phyloP scores from a whole-genome alignment of 2,888 invertebrate genomes.

The Trichacis sp. region DNA sequence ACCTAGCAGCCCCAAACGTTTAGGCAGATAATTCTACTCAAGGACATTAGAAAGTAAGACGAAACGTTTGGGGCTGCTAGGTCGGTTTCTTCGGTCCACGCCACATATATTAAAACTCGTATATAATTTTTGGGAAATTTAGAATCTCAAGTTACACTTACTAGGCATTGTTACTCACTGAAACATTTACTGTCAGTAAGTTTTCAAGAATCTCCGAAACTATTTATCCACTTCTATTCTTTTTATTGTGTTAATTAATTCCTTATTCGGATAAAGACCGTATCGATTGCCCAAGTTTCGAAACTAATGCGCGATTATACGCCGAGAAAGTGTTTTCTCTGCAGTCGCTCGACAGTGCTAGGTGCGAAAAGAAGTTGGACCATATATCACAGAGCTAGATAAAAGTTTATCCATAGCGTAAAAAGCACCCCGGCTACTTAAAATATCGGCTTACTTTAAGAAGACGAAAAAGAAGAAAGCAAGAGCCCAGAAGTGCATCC shows the following conservation, averaged over 20 bases:
- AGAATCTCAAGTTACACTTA: too few species aligned
- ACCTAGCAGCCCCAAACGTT: too few species aligned
- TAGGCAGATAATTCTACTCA: too few species aligned
- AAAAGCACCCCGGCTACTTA: conserved; percentile 42
- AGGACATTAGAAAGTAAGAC: too few species aligned
- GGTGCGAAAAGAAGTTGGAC: conserved; percentile 44
- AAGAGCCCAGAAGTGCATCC: conserved; percentile 15
- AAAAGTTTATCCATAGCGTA: conserved; percentile 44
- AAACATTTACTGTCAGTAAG: too few species aligned
- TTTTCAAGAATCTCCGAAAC: too few species aligned
- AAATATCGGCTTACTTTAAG: conserved; percentile 43
- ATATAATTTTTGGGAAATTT: too few species aligned
- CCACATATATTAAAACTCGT: too few species aligned
- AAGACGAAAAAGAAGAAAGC: conserved; percentile 9
- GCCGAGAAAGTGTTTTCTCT: conserved; percentile 45
- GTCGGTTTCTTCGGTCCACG: too few species aligned
- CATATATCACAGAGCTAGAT: conserved; percentile 43
- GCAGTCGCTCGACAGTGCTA: conserved; percentile 41
- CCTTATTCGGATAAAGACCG: neutral
- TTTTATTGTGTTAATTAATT: neutral
- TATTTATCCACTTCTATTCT: neutral
- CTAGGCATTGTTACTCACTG: too few species aligned
- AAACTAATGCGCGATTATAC: conserved; percentile 42
- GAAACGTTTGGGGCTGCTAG: too few species aligned
- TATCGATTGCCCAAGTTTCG: conserved; percentile 25